Evolutionary conservation across 2,113 vertebrate genomes (phyloP).

Genomic region (Zeus faber): DNA sequence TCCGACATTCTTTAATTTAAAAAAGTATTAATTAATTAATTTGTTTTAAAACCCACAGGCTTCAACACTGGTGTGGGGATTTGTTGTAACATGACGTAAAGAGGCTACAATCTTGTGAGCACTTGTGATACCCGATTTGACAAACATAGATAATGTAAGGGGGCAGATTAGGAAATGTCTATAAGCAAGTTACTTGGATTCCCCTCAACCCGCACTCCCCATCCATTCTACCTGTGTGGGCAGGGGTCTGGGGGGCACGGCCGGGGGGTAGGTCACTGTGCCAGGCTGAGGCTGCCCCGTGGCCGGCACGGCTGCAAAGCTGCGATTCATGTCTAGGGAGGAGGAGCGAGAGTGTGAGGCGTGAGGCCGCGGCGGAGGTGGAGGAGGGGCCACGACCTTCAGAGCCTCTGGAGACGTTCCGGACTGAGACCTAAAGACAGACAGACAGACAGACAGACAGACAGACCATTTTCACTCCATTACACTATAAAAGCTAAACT

Average conservation of each 20-base stretch:
- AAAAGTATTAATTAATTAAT: too few relatives aligned
- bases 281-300: conserved; percentile 83
- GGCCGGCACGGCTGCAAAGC: conserved; percentile 79
- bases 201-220: too few relatives aligned
- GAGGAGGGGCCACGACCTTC: conserved; percentile 83
- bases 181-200: too few relatives aligned
- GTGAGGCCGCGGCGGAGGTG: conserved; percentile 92
- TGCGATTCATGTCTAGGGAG: conserved; percentile 96
- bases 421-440: conserved; percentile 87
- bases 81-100: too few relatives aligned
- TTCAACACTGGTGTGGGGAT: too few relatives aligned
- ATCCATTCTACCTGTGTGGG: conserved; percentile 92
- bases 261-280: conserved; percentile 88
- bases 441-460: background rate
- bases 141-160: too few relatives aligned
- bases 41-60: too few relatives aligned
- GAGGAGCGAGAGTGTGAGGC: conserved; percentile 96
- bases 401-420: conserved; percentile 88
- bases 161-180: too few relatives aligned
- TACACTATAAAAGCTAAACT: too few relatives aligned
- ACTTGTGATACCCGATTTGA: too few relatives aligned
- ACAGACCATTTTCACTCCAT: background rate
- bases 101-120: too few relatives aligned
- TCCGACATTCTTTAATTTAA: too few relatives aligned
- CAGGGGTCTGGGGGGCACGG: conserved; percentile 93